Evolutionary conservation across 35 echinoderm and acorn worm species (phyloP).

Genomic region (Lytechinus pictus): DNA sequence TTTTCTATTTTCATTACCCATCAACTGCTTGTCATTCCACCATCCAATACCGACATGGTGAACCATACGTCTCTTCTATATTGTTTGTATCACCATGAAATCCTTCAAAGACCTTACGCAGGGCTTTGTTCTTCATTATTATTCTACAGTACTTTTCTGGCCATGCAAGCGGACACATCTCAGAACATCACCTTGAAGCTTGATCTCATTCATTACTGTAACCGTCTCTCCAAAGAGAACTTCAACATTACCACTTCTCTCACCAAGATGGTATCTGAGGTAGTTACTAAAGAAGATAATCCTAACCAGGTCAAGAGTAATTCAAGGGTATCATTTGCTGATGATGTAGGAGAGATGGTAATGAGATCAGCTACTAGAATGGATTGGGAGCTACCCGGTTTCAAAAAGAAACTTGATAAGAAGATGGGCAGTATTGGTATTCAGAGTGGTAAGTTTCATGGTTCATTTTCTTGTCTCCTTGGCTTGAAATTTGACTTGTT

Average conservation of each 20-base stretch:
- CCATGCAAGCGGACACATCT: slow-evolving; percentile 64
- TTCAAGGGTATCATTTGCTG: slow-evolving; percentile 43
- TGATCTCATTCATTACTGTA: slow-evolving; percentile 87
- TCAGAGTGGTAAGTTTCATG: not conserved
- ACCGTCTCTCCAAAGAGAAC: slow-evolving; percentile 59
- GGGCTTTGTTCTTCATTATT: not conserved
- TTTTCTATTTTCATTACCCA: too few relatives aligned
- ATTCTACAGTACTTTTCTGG: slow-evolving; percentile 68
- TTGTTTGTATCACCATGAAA: too few relatives aligned
- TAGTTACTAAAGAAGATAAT: slow-evolving; percentile 14
- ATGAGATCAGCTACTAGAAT: slow-evolving; percentile 8
- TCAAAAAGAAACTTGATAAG: not conserved
- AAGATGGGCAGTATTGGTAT: slow-evolving; percentile 11
- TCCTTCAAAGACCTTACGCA: too few relatives aligned
- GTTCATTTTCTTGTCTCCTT: not conserved
- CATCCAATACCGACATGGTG: too few relatives aligned
- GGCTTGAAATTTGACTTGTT: too few relatives aligned
- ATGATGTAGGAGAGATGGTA: slow-evolving; percentile 73
- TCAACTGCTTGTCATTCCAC: too few relatives aligned
- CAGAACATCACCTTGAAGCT: slow-evolving; percentile 61
- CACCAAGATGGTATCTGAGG: slow-evolving; percentile 52
- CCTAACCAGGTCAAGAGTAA: not conserved
- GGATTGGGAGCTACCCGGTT: slow-evolving; percentile 17
- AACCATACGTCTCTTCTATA: too few relatives aligned
- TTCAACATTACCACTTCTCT: slow-evolving; percentile 50